Evolutionary conservation across 2,797 vertebrate species (phyloP).

Genomic region (Chelonia mydas): DNA sequence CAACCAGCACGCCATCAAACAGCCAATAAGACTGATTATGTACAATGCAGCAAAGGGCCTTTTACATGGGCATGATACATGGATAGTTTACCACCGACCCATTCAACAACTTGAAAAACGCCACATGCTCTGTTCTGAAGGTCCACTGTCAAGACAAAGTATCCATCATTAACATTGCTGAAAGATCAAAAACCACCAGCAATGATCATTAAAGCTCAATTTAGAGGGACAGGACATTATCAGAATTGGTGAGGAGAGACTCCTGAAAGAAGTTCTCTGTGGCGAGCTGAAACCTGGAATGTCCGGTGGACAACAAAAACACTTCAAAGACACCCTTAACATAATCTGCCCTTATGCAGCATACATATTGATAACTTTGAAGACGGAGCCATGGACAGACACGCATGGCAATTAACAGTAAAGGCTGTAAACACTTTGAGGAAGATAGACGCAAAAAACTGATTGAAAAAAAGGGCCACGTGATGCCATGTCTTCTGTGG

Average conservation of each 20-base stretch:
- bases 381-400: background rate
- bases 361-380: background rate
- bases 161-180: background rate
- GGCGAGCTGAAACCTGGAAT: background rate
- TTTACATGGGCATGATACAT: background rate
- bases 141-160: background rate
- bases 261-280: background rate
- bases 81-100: background rate
- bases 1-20: background rate
- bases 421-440: background rate
- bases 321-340: background rate
- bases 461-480: background rate
- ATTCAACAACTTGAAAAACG: background rate
- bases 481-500: background rate
- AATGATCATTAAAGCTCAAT: no score
- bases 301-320: background rate
- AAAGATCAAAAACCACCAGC: no score
- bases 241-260: background rate
- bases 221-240: no score
- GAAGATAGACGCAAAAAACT: background rate
- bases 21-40: background rate
- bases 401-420: background rate
- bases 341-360: background rate
- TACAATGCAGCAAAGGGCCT: background rate
- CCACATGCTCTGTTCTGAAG: background rate